Conservation (phyloP, 2,797 vertebrate species). For the Pyrocephalus nanus region DNA sequence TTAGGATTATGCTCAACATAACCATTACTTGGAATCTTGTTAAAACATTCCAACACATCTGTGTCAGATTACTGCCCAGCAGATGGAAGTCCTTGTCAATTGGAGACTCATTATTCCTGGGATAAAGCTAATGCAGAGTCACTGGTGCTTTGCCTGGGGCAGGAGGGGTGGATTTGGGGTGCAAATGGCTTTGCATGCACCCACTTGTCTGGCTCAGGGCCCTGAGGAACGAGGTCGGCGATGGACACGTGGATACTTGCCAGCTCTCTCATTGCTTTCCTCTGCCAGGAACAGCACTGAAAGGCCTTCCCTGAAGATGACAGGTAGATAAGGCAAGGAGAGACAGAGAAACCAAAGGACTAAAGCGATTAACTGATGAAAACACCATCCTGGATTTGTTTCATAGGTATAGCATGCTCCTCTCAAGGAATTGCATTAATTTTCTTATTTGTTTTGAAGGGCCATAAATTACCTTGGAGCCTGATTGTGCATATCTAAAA, state of each 20-base stretch:
- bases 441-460: background rate
- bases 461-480: background rate
- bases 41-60: background rate
- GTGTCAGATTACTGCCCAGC: background rate
- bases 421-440: background rate
- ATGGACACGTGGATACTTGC: background rate
- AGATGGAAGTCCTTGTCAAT: background rate
- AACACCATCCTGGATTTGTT: background rate
- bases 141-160: background rate
- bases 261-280: background rate
- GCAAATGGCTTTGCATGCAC: background rate
- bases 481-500: background rate
- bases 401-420: background rate
- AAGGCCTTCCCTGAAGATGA: background rate
- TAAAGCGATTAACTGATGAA: background rate
- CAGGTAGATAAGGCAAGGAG: background rate
- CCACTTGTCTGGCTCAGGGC: background rate
- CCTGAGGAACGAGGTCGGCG: accelerated
- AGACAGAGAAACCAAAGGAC: background rate
- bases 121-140: background rate
- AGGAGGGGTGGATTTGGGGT: background rate
- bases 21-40: background rate
- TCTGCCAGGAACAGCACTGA: background rate
- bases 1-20: background rate
- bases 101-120: background rate